phyloP scores from a whole-genome alignment of 2,888 invertebrate genomes.

The Drosophila nr. perissopoda region DNA sequence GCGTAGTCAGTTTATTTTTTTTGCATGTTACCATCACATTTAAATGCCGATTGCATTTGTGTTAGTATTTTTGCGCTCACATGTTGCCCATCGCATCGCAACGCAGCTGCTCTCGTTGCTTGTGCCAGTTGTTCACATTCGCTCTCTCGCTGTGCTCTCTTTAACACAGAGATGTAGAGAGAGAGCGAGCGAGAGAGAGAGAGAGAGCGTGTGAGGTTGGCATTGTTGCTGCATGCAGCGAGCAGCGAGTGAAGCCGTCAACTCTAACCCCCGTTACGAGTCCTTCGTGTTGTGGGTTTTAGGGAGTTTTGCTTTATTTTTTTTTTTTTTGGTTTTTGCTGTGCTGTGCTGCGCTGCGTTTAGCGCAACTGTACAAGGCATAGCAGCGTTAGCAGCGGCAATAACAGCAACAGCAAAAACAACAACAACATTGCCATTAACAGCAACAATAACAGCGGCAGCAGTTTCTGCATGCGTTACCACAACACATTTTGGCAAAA shows the following conservation, averaged over 20 bases:
- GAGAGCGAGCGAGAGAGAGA: constrained; percentile 18
- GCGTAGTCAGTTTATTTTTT: background rate
- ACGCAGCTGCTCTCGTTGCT: constrained; percentile 44
- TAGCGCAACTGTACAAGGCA: constrained; percentile 72
- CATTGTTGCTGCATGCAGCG: constrained; percentile 51
- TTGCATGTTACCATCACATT: constrained; percentile 45
- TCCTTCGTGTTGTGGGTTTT: constrained; percentile 28
- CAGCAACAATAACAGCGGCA: constrained; percentile 33
- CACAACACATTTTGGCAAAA: constrained; percentile 65
- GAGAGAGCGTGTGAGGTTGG: constrained; percentile 27
- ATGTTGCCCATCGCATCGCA: constrained; percentile 49
- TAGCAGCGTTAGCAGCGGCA: constrained; percentile 25
- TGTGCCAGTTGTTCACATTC: constrained; percentile 8
- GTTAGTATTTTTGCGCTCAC: constrained; percentile 52
- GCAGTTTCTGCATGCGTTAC: constrained; percentile 66
- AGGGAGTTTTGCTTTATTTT: constrained; percentile 42
- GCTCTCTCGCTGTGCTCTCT: constrained; percentile 2
- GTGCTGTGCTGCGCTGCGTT: constrained; percentile 67
- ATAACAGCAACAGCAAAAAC: constrained; percentile 19
- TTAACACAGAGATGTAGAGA: constrained; percentile 5
- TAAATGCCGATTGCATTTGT: constrained; percentile 56
- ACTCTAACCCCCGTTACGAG: constrained; percentile 53
- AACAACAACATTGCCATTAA: constrained; percentile 20
- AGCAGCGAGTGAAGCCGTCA: constrained; percentile 30
- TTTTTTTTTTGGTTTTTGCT: constrained; percentile 35